These are phyloP conservation scores for Trichoplax adhaerens DNA, from an alignment of 37 sponge, comb jelly and placozoan species.

Conservation along the genomic window DNA sequence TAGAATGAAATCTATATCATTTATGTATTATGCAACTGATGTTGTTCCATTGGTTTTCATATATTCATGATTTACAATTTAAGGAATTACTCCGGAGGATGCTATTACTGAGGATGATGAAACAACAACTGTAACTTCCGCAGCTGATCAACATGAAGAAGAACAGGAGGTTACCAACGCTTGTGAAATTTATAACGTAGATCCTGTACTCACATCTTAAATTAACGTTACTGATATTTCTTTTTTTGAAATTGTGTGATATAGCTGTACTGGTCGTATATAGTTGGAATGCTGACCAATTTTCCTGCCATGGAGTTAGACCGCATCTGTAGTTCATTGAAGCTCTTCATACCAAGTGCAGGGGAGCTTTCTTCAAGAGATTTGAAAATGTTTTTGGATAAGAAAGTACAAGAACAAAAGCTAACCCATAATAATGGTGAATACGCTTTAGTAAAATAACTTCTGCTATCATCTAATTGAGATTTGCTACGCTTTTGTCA, in stretches of 20 bases:
- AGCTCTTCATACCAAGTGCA: slow-evolving; percentile 39
- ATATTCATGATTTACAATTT: no score
- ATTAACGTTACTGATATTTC: neutral
- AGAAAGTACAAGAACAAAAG: slow-evolving; percentile 55
- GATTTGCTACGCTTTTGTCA: neutral
- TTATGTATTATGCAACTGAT: no score
- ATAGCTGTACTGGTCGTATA: slow-evolving; percentile 53
- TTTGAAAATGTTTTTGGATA: slow-evolving; percentile 55
- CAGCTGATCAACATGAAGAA: slow-evolving; percentile 28
- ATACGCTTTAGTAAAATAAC: slow-evolving; percentile 21
- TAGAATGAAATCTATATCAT: no score
- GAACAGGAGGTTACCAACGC: slow-evolving; percentile 24
- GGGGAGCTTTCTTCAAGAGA: slow-evolving; percentile 12
- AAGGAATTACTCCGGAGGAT: no score
- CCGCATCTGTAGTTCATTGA: slow-evolving; percentile 44
- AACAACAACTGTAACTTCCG: slow-evolving; percentile 28
- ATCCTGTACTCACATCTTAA: slow-evolving; percentile 4
- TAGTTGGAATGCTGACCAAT: slow-evolving; percentile 67
- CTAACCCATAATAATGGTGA: slow-evolving; percentile 28
- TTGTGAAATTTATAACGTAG: neutral
- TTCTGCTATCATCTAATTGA: neutral
- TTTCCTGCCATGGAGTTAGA: slow-evolving; percentile 42
- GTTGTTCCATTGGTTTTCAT: no score
- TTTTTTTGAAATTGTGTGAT: neutral
- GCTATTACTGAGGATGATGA: slow-evolving; percentile 21